Evolutionary conservation across 2,797 vertebrate species (phyloP), one percentile per base, ranked within the genome.

Genomic region (Pelochelys cantorii): DNA sequence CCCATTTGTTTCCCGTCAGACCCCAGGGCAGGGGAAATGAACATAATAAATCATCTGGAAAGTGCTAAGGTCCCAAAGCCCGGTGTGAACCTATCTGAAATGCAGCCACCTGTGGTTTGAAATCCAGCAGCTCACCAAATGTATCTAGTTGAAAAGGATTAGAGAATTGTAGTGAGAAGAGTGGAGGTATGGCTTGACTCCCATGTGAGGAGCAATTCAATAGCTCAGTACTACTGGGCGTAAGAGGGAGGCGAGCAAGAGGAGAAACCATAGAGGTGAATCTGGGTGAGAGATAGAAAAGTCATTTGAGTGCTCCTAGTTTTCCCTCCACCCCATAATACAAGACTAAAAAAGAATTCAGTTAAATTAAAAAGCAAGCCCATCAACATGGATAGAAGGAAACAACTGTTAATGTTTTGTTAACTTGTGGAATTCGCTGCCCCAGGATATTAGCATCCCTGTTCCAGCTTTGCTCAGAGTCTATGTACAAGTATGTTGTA

Each of bases 351-450:
- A 87, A 96, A 71, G 31, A 81, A 34, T 34, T 83, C 23, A 1
- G 56, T 25, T 59, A 95, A 94, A 91, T 80, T 65, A n/a, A 65
- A 65, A 65, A 60, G 81, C 87, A 94, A 85, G 92, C 74, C 94
- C 78, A 90, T 93, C 93, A 94, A 92, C 68, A 88, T 0, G 1
- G 34, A 4, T 18, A 15, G 42, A n/a, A 92, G 89, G 80, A 55
- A 95, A 57, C 93, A 96, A 96, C 87, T 95, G 88, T 74, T 42
- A 83, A 74, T 34, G 81, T 94, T 96, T 96, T 94, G 95, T 95
- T 95, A 95, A 92, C 88, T 81, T 90, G 56, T 91, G 91, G 91
- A 87, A 71, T 25, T 93, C 86, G 84, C 8, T 94, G 84, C 87
- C 83, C 84, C 86, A 91, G 79, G 34, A 87, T 92, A 87, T 93